Evolutionary conservation across 2,797 vertebrate genomes (phyloP), one percentile per base, ranked within the genome.

Genomic region (Spheniscus humboldti): DNA sequence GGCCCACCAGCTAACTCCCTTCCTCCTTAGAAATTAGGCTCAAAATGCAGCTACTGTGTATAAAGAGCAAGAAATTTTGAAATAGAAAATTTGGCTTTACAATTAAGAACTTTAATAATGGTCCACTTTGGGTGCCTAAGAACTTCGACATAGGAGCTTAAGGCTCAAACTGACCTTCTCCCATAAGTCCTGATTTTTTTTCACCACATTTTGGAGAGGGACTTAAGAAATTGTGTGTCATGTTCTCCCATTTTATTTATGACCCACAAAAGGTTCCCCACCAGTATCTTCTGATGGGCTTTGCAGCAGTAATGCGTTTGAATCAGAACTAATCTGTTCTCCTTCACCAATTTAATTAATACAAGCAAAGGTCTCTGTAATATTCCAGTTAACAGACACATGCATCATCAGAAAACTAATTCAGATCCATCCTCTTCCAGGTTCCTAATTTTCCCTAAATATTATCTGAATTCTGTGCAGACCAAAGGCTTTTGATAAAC

Each of bases 391-490:
- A 78, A 71, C 33, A 91, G 64, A 57, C 33, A 69, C 7, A 25
- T 7, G 14, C 35, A 59, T 45, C 41, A 31, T 67, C 64, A 76
- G 35, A 79, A 93, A 94, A 62, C 35, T 48, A 74, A 91, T 90
- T 90, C 53, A 72, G 62, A 63, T 78, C 71, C 59, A 62, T 27
- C 6, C 14, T 6, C 13, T 81, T 94, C 39, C 47, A 78, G 27
- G 18, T 75, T 92, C 47, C 35, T 81, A 17, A 73, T 92, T 92
- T 93, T 79, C 43, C 18, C 69, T 86, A 81, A 96, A 93, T 91
- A 63, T 56, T 90, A 47, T 62, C 55, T 73, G 55, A 85, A 76
- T 24, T 86, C 59, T 60, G n/a, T 59, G 62, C 39, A 82, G 71
- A 87, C 13, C 31, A 73, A 92, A 79, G 10, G 43, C n/a, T 85